Base-by-base conservation (phyloP, 1,140 invertebrate genomes). In the Galleria mellonella region DNA sequence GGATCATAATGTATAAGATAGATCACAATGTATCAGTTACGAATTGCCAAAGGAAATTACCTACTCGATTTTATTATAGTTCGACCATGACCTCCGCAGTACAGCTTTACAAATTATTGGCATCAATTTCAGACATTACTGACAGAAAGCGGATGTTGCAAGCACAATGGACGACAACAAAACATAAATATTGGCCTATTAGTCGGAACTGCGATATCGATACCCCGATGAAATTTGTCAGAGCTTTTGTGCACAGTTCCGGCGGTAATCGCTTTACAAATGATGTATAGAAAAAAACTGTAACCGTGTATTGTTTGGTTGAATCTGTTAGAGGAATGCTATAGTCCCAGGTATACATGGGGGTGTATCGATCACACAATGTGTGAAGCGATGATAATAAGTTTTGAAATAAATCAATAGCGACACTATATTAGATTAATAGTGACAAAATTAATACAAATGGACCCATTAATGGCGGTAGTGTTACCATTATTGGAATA, bases 161-260 rank as follows among this genome's bases (percentile, higher is more conserved):
- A 41, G 43, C 44, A 63, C 70, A 79, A 83, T 69, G 60, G 52
- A 55, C 46, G 63, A 62, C 63, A 72, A 79, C 69, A 69, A 58
- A 63, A 72, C 61, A 70, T 71, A 79, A 83, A 83, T 77, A 82
- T 77, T 73, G 58, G 64, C 49, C 62, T 77, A 79, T 74, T 78
- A 83, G 74, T 78, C 73, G 73, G 68, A 78, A 76, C 73, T 74
- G 49, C 47, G 78, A 72, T 72, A 82, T 62, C 62, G 75, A 79
- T 78, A 78, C 65, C 59, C 54, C 49, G 54, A 49, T 61, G 52
- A 63, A 69, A 73, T 72, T 71, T 72, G 67, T 77, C 69, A 71
- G 64, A 55, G 59, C 68, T 54, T 69, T 83, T 83, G 75, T 83
- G 51, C 55, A 41, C 42, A 70, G 62, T 72, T 78, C 79, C 79